Base-by-base conservation (phyloP, 2,797 vertebrate species). In the Enteromius radiatus region DNA sequence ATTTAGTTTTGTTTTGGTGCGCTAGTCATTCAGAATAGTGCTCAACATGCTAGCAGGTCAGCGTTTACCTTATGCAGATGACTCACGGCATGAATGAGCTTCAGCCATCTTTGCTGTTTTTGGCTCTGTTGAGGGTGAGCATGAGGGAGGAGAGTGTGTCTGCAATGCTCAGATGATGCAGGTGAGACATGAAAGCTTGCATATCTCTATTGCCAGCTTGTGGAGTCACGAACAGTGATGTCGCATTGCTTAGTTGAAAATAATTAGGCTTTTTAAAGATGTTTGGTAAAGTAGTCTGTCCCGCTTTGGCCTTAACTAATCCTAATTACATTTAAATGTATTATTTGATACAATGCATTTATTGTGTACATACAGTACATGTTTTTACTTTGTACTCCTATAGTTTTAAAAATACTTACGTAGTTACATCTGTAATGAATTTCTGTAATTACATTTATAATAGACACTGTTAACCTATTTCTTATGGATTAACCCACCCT, bases 81-180 rank as follows among this genome's bases (percentile, higher is more conserved):
- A 45, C 26, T 77, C 76, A 77, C 6, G 11, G 11, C 41, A 15
- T 65, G 49, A 21, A n/a, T n/a, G n/a, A 52, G 71, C 19, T 74
- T 74, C 67, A 52, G 71, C 21, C 19, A 17, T 43, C 56, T 76
- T 76, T 41, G 59, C 76, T 49, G 76, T 49, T 77, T 76, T 77
- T 77, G 59, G 59, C 41, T 47, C 41, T 5, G 21, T 7, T 77
- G 76, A 65, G 59, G 47, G 59, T 31, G 59, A 64, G 38, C 1
- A 43, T 77, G 76, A 64, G 76, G 76, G 76, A 47, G 59, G 76
- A 63, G 41, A 49, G 41, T n/a, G 73, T 11, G 64, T 67, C 64
- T 17, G 19, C 33, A 21, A 9, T 36, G 19, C 33, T 67, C 31
- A 75, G 52, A 74, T n/a, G 73, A 75, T 59, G 73, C 73, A 75